Percentiles rank a stretch among this genome's conserved stretches.
phyloP scores from a whole-genome alignment of 2,113 vertebrate species.

The Prolemur simus region DNA sequence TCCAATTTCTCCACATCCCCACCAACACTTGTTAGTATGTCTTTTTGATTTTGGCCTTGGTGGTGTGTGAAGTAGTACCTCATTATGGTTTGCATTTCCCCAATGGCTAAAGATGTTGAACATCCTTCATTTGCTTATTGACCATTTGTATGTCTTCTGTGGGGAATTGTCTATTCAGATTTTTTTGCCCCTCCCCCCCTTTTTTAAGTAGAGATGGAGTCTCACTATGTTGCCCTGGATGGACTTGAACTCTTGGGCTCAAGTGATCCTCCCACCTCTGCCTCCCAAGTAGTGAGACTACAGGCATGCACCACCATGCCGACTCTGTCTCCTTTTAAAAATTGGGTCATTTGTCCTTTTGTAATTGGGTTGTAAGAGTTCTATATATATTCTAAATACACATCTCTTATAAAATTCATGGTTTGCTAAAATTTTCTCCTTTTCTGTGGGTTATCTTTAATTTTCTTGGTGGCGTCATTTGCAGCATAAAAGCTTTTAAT shows the following conservation, averaged over 20 bases:
- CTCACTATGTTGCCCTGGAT: background rate
- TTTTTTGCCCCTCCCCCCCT: background rate
- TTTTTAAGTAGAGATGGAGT: background rate
- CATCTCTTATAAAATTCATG: background rate
- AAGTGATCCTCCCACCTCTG: background rate
- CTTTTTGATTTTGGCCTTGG: background rate
- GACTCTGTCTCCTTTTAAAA: background rate
- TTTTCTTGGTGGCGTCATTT: background rate
- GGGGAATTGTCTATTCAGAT: background rate
- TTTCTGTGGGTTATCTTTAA: background rate
- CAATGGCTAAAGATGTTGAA: background rate
- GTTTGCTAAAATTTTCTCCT: background rate
- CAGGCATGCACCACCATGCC: background rate
- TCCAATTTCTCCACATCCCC: background rate
- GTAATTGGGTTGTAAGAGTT: background rate
- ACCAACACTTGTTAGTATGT: background rate
- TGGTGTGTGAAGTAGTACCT: background rate
- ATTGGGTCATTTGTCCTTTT: background rate
- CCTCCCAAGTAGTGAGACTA: background rate
- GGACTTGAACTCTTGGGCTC: background rate
- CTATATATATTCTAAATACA: background rate
- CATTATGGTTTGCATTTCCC: slow-evolving; percentile 15
- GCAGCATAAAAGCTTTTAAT: background rate
- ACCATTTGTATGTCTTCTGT: background rate
- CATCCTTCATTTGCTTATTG: background rate